A percentile compares a stretch with the other conserved stretches of the same genome.
Evolutionary conservation across 2,797 vertebrate species (phyloP).

Genomic region (Fundulus diaphanus): DNA sequence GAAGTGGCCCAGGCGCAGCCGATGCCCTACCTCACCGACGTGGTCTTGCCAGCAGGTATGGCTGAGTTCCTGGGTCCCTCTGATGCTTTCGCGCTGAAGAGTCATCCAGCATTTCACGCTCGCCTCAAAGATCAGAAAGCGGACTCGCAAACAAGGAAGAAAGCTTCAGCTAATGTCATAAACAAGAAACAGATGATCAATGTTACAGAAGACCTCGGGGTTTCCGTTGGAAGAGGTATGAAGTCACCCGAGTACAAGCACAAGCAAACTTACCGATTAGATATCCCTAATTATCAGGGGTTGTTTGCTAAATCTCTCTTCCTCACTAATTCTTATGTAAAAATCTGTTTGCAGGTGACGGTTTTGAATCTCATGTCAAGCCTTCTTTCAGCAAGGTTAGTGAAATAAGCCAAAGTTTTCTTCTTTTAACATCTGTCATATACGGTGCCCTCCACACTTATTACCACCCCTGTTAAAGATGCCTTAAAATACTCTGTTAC

Average conservation of each 20-base stretch:
- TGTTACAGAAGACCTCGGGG: slow-evolving; percentile 69
- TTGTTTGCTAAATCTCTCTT: background rate
- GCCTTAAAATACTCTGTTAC: background rate
- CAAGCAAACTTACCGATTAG: background rate
- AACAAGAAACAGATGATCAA: background rate
- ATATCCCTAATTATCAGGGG: background rate
- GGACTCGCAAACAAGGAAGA: background rate
- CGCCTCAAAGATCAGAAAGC: background rate
- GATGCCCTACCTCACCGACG: slow-evolving; percentile 76
- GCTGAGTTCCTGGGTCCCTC: slow-evolving; percentile 60
- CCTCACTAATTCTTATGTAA: background rate
- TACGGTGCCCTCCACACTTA: background rate
- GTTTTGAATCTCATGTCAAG: slow-evolving; percentile 37
- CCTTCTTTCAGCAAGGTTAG: slow-evolving; percentile 56
- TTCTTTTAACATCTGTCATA: background rate
- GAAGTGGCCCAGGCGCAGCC: slow-evolving; percentile 59
- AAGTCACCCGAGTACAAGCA: background rate
- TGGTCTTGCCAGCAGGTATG: slow-evolving; percentile 71
- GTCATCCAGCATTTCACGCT: background rate
- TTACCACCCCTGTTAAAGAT: background rate
- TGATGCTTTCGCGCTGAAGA: slow-evolving; percentile 26
- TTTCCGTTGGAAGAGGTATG: slow-evolving; percentile 60
- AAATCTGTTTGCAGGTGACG: slow-evolving; percentile 31
- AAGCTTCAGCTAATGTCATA: background rate
- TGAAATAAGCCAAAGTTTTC: background rate